These are phyloP conservation scores for Clarias gariepinus DNA, from an alignment of 2,113 vertebrate genomes.

Conservation along the genomic window DNA sequence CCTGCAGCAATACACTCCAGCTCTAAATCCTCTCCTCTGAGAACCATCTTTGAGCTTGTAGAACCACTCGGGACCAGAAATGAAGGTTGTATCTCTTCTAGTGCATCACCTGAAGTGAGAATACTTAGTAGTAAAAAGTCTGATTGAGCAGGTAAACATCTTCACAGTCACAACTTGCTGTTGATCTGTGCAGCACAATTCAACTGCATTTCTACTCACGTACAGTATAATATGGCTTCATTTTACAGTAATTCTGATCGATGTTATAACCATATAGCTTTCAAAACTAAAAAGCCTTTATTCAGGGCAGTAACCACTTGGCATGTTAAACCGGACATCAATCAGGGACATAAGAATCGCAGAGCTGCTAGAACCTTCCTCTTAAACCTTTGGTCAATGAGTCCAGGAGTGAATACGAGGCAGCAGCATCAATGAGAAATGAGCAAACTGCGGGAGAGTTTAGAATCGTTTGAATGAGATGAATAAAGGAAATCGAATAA, in stretches of 20 bases:
- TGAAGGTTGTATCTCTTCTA: constrained; percentile 80
- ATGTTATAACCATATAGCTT: not conserved
- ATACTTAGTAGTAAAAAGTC: not conserved
- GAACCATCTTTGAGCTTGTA: constrained; percentile 83
- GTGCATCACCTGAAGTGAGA: constrained; percentile 77
- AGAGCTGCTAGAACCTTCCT: not conserved
- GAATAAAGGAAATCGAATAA: constrained; percentile 6
- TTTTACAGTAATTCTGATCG: not conserved
- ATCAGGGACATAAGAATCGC: not conserved
- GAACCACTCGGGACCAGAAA: constrained; percentile 84
- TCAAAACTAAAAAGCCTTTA: not conserved
- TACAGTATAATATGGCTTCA: not conserved
- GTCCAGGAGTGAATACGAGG: not conserved
- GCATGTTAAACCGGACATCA: not conserved
- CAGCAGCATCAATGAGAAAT: constrained; percentile 46
- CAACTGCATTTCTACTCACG: not conserved
- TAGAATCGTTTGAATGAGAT: constrained; percentile 27
- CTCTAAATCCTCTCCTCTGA: constrained; percentile 87
- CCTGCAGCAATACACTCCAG: constrained; percentile 96
- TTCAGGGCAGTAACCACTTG: not conserved
- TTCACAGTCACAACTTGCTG: not conserved
- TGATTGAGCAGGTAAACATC: not conserved
- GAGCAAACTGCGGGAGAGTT: constrained; percentile 33
- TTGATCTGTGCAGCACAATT: not conserved
- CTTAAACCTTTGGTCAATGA: constrained; percentile 18